A percentile compares a stretch with the other conserved stretches of the same genome.
Conservation (phyloP, 2,797 vertebrate genomes). For the Botia almorhae region DNA sequence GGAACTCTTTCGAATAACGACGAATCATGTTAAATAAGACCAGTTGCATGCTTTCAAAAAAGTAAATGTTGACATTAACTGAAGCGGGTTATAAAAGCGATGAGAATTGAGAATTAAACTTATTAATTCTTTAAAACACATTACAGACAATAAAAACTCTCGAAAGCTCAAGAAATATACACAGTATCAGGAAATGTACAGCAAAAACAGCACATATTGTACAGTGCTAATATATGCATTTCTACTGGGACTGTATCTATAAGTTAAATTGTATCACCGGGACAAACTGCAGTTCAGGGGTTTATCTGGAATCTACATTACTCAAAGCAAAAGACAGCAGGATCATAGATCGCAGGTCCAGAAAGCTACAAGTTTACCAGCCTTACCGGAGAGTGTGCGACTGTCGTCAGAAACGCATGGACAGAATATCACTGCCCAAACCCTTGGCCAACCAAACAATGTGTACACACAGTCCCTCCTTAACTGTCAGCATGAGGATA, state of each 20-base stretch:
- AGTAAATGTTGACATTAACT: too few species aligned
- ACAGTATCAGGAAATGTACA: background rate
- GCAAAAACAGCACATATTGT: too few species aligned
- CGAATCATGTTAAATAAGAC: too few species aligned
- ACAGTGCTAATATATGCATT: background rate
- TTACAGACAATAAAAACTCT: background rate
- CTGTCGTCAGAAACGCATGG: too few species aligned
- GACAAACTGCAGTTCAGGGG: conserved; percentile 6
- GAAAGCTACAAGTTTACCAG: background rate
- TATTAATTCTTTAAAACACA: too few species aligned
- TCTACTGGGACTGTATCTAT: background rate
- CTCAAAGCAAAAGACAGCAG: conserved; percentile 7
- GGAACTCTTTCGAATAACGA: too few species aligned
- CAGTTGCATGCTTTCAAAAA: too few species aligned
- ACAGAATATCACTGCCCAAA: background rate
- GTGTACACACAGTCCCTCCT: conserved; percentile 16
- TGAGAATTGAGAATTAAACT: too few species aligned
- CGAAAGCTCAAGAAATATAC: background rate
- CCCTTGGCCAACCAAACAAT: background rate
- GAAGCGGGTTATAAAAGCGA: too few species aligned
- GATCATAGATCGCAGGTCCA: too few species aligned
- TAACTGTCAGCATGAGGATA: conserved; percentile 22
- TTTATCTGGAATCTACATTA: background rate
- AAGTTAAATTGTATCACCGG: background rate
- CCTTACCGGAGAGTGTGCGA: background rate